Evolutionary conservation across 2,113 vertebrate species (phyloP).

Genomic region (Mastomys natalensis): DNA sequence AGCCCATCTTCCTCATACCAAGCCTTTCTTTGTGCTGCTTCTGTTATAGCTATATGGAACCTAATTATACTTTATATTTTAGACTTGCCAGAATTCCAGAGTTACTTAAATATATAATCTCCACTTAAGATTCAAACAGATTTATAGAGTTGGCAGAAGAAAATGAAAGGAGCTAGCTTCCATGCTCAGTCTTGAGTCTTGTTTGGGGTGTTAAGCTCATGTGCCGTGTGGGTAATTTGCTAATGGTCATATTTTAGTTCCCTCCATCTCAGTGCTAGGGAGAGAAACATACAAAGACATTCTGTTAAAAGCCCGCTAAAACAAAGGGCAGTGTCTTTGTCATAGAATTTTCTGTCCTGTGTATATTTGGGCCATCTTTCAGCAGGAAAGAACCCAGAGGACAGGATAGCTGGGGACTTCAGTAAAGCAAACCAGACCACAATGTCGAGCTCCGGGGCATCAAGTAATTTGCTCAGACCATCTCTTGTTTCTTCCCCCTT

Average conservation of each 20-base stretch:
- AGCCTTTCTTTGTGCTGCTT: constrained; percentile 38
- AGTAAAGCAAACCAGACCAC: neutral
- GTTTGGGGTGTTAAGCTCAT: neutral
- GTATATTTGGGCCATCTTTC: neutral
- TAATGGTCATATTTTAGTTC: constrained; percentile 9
- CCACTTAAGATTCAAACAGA: constrained; percentile 53
- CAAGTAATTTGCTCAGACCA: neutral
- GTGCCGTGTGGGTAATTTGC: neutral
- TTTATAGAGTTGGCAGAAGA: constrained; percentile 59
- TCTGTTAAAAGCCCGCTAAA: constrained; percentile 3
- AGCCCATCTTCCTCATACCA: neutral
- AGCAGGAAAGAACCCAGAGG: neutral
- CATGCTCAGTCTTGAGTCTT: neutral
- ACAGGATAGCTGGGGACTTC: neutral
- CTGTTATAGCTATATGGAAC: constrained; percentile 6
- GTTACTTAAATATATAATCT: constrained; percentile 65
- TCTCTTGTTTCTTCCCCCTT: accelerated
- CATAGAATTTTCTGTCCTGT: neutral
- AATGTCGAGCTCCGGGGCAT: neutral
- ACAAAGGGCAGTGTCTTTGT: neutral
- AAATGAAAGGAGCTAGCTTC: constrained; percentile 45
- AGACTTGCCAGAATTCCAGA: constrained; percentile 47
- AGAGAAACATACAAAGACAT: neutral
- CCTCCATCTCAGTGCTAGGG: neutral
- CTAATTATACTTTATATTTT: constrained; percentile 66